These are phyloP conservation scores for Anoncus sp. DNA, from an alignment of 2,888 invertebrate species.

Conservation along the genomic window DNA sequence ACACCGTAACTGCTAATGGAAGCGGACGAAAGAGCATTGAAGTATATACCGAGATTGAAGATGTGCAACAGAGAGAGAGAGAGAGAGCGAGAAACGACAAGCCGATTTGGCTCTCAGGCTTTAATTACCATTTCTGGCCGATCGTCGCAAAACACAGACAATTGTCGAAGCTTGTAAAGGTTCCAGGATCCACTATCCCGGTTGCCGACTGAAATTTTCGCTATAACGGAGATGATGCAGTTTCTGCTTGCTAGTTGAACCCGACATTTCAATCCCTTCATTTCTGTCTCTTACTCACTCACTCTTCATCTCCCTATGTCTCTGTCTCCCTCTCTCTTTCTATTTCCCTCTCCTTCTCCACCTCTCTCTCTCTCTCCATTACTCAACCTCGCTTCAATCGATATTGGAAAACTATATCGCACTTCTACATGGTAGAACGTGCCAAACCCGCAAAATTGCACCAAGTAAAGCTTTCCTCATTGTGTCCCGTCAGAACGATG, in stretches of 20 bases:
- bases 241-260: slow-evolving; percentile 21
- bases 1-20: slow-evolving; percentile 61
- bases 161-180: slow-evolving; percentile 24
- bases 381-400: slow-evolving; percentile 31
- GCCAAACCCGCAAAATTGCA: slow-evolving; percentile 47
- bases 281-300: background rate
- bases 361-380: background rate
- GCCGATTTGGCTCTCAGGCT: slow-evolving; percentile 58
- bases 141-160: slow-evolving; percentile 16
- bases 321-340: background rate
- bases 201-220: slow-evolving; percentile 31
- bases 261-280: slow-evolving; percentile 25
- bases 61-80: slow-evolving; percentile 5
- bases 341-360: background rate
- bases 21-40: slow-evolving; percentile 52
- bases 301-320: background rate
- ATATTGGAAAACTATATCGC: slow-evolving; percentile 44
- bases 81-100: slow-evolving; percentile 46
- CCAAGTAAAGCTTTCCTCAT: slow-evolving; percentile 55
- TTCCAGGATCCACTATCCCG: slow-evolving; percentile 37
- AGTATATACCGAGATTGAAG: slow-evolving; percentile 22
- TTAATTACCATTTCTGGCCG: slow-evolving; percentile 60
- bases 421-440: slow-evolving; percentile 21
- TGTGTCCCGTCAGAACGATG: slow-evolving; percentile 41
- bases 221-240: slow-evolving; percentile 35